Evolutionary conservation across 2,113 vertebrate species (phyloP), one percentile per base, ranked within the genome.

Genomic region (Dryoscopus gambensis): DNA sequence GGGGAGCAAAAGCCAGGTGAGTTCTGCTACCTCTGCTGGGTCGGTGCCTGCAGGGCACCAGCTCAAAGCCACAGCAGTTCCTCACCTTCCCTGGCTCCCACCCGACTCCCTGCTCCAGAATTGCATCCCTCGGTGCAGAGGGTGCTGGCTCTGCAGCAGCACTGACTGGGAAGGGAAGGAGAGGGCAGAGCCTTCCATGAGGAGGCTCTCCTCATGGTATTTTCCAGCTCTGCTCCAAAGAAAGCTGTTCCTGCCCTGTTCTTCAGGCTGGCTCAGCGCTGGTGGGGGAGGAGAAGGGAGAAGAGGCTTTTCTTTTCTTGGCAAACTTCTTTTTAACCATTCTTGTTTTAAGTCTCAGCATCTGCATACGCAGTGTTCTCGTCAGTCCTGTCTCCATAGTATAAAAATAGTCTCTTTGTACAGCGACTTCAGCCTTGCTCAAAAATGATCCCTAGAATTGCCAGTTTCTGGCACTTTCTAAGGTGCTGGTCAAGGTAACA

Each of bases 351-450:
- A 91, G 63, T 40, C 70, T 83, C 89, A 42, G 87, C 87, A 88
- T 88, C 95, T 95, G 90, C 95, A 88, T 31, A 15, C 39, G 30
- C 91, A 80, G 74, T n/a, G 87, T 70, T 90, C 93, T 94, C 79
- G 12, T 96, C 95, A 90, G 86, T 63, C 68, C 89, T 70, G 85
- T 83, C 79, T 85, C 84, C 2, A 35, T 13, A 49, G 83, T 57
- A 87, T 93, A 76, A 84, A 96, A 97, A 97, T 96, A 96, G 79
- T 10, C 79, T 85, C 81, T 74, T 63, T 78, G 80, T 83, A 15
- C 55, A 87, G 56, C 2, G 1, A 3, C 62, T 93, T 17, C 89
- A 95, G 89, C 78, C 85, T 50, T 2, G 52, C 50, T 94, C 4
- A 5, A 1, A 53, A 69, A 37, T 1, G 19, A 39, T 65, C 42